These are phyloP conservation scores for Philereme transversata DNA, from an alignment of 2,888 invertebrate genomes.

Conservation along the genomic window DNA sequence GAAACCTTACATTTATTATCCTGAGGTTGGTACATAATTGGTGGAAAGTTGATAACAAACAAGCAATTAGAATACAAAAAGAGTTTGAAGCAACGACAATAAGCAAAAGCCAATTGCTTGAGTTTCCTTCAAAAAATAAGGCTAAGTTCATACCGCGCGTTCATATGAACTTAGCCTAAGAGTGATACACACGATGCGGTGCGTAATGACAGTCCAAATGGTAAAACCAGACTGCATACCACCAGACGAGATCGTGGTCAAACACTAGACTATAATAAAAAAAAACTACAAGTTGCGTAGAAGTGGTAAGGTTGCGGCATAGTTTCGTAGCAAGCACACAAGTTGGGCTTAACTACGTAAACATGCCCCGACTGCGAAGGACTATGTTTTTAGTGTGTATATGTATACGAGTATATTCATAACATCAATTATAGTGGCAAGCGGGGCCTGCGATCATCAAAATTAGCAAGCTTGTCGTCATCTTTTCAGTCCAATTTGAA, in stretches of 20 bases:
- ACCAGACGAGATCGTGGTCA: too few relatives aligned
- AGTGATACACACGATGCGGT: constrained; percentile 14
- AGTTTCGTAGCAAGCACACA: not conserved
- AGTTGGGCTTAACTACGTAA: too few relatives aligned
- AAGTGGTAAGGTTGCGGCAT: not conserved
- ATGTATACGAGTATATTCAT: too few relatives aligned
- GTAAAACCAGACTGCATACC: not conserved
- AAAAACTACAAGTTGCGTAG: not conserved
- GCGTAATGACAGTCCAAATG: not conserved
- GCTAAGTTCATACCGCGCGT: too few relatives aligned
- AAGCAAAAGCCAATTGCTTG: constrained; percentile 40
- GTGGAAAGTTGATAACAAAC: constrained; percentile 63
- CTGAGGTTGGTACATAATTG: constrained; percentile 61
- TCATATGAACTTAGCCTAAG: too few relatives aligned
- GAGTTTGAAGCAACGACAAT: constrained; percentile 58
- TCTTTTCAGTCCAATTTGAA: too few relatives aligned
- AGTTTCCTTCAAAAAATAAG: constrained; percentile 57
- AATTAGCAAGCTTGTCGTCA: too few relatives aligned
- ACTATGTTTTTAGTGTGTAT: too few relatives aligned
- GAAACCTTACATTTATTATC: constrained; percentile 57
- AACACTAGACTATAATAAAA: too few relatives aligned
- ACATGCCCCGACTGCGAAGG: too few relatives aligned
- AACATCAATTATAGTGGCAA: too few relatives aligned
- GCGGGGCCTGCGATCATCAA: too few relatives aligned
- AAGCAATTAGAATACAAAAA: constrained; percentile 69